Conservation (phyloP, 2,113 vertebrate species). For the Spizaetus ornatus region DNA sequence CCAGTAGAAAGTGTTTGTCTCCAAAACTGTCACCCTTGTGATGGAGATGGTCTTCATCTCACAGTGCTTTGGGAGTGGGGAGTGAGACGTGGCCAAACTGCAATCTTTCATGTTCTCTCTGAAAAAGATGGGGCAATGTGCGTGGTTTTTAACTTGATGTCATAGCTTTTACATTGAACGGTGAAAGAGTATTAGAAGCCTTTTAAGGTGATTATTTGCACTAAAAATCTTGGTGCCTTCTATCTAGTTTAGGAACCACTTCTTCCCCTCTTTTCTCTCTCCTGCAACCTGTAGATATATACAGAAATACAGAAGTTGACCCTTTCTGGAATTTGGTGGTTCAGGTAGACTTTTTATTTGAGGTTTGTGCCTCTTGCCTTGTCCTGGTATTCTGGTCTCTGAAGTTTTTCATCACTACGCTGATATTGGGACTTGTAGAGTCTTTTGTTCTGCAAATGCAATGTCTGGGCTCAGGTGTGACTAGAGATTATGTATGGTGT, state of each 20-base stretch:
- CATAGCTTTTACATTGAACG: neutral
- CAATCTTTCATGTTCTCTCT: accelerated
- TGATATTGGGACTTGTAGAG: neutral
- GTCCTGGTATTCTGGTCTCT: neutral
- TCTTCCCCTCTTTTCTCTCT: neutral
- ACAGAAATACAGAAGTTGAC: neutral
- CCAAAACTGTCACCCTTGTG: neutral
- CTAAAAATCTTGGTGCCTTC: neutral
- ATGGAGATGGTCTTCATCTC: neutral
- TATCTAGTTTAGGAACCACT: neutral
- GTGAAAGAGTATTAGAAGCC: too few species aligned
- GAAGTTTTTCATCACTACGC: neutral
- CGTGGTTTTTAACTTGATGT: neutral
- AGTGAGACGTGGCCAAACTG: neutral
- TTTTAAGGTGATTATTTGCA: neutral
- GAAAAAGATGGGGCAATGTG: neutral
- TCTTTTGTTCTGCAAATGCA: neutral
- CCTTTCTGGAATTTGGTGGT: neutral
- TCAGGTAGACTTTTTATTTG: neutral
- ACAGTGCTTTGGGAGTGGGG: neutral
- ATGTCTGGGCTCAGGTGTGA: neutral
- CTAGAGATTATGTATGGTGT: accelerated
- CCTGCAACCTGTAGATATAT: neutral
- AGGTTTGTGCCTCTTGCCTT: neutral
- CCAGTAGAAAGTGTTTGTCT: neutral